Percentiles rank a stretch among this genome's conserved stretches.
Evolutionary conservation across 2,113 vertebrate species (phyloP).

Genomic region (Centropristis striata): DNA sequence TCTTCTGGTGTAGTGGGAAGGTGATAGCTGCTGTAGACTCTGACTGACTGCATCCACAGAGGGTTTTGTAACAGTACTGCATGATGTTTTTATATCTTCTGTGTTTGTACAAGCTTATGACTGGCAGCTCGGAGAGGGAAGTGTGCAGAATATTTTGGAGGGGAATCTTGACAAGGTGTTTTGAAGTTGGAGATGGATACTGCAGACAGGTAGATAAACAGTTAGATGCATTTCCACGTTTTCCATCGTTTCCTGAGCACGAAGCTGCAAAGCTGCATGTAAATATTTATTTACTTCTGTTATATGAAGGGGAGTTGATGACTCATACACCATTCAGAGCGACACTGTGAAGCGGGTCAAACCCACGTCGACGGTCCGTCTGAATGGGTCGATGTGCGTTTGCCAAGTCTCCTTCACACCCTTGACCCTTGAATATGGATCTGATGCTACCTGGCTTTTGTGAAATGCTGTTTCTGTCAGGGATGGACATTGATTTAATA

Average conservation of each 20-base stretch:
- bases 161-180: constrained; percentile 1
- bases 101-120: neutral
- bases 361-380: neutral
- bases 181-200: constrained; percentile 1
- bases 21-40: neutral
- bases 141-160: neutral
- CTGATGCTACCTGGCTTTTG: neutral
- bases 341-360: constrained; percentile 11
- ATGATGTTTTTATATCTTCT: neutral
- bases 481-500: neutral
- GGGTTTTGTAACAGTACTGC: neutral
- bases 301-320: constrained; percentile 15
- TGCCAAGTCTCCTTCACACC: constrained; percentile 18
- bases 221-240: too few relatives aligned
- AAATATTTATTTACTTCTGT: neutral
- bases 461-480: neutral
- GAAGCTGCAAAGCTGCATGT: neutral
- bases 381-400: constrained; percentile 13
- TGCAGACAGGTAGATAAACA: neutral
- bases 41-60: neutral
- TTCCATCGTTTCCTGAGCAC: neutral
- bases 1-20: neutral
- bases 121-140: neutral
- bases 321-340: constrained; percentile 27
- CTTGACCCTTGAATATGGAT: neutral